A percentile compares a stretch with the other conserved stretches of the same genome.
These are phyloP conservation scores for Neoaliturus tenellus DNA, from an alignment of 2,888 invertebrate genomes.

Conservation along the genomic window DNA sequence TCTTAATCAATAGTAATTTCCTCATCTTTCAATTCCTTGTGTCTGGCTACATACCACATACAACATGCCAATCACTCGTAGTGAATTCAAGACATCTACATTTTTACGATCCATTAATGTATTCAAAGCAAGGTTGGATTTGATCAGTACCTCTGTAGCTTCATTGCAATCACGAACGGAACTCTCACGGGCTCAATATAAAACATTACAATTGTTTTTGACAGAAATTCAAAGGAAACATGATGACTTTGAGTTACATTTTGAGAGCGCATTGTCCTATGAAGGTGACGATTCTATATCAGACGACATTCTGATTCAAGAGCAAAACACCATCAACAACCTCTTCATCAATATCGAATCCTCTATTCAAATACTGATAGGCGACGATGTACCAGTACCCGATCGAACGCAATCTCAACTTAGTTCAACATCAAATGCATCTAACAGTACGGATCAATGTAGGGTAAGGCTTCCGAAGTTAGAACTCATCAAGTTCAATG, in stretches of 20 bases:
- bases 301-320: not conserved
- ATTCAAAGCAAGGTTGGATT: not conserved
- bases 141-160: not conserved
- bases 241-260: not conserved
- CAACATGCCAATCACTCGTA: not conserved
- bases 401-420: not conserved
- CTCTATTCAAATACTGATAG: not conserved
- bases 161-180: not conserved
- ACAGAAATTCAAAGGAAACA: not conserved
- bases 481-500: not conserved
- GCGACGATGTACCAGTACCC: not conserved
- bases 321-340: not conserved
- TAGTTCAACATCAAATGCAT: not conserved
- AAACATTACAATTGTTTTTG: not conserved
- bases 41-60: not conserved
- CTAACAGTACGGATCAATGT: not conserved
- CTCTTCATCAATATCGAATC: not conserved
- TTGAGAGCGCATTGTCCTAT: not conserved
- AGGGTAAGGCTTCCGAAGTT: conserved; percentile 11
- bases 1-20: not conserved
- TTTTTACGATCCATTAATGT: not conserved
- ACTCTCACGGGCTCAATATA: not conserved
- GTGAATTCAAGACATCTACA: not conserved
- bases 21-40: not conserved
- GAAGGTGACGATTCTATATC: not conserved